These are phyloP conservation scores for Platalea minor DNA, from an alignment of 2,797 vertebrate species.

Conservation along the genomic window DNA sequence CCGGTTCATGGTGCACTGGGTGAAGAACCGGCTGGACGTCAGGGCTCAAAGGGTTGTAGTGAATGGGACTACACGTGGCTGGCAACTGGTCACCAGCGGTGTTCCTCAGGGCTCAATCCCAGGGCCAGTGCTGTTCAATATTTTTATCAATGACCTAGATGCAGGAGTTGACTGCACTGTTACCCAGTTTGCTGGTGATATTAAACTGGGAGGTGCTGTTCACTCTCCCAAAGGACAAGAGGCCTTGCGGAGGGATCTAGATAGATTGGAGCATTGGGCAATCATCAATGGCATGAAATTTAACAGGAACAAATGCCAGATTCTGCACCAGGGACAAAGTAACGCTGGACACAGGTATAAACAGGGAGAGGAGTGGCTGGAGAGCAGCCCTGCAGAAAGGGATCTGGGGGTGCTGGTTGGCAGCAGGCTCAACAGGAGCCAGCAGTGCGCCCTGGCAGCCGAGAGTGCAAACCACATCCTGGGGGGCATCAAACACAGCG, in stretches of 20 bases:
- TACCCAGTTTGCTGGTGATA: not conserved
- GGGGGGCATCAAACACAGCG: not conserved
- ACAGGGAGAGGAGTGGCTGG: not conserved
- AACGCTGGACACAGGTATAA: not conserved
- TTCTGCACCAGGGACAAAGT: not conserved
- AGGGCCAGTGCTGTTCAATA: not conserved
- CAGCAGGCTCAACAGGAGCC: not conserved
- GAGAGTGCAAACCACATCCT: not conserved
- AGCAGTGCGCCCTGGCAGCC: not conserved
- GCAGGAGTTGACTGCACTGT: not conserved
- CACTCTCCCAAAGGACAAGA: not conserved
- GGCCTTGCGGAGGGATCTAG: not conserved
- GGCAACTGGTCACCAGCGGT: rapidly evolving
- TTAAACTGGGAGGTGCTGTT: not conserved
- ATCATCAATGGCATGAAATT: not conserved
- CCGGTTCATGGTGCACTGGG: not conserved
- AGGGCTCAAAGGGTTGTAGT: not conserved
- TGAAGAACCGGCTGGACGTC: not conserved
- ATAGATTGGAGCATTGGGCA: not conserved
- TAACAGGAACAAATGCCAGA: not conserved
- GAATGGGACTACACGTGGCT: not conserved
- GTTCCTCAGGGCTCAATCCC: not conserved
- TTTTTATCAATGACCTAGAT: not conserved
- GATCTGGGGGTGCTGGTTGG: too few species aligned
- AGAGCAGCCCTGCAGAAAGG: not conserved